Conservation (phyloP, 2,888 invertebrate genomes). For the Hecatera dysodea region DNA sequence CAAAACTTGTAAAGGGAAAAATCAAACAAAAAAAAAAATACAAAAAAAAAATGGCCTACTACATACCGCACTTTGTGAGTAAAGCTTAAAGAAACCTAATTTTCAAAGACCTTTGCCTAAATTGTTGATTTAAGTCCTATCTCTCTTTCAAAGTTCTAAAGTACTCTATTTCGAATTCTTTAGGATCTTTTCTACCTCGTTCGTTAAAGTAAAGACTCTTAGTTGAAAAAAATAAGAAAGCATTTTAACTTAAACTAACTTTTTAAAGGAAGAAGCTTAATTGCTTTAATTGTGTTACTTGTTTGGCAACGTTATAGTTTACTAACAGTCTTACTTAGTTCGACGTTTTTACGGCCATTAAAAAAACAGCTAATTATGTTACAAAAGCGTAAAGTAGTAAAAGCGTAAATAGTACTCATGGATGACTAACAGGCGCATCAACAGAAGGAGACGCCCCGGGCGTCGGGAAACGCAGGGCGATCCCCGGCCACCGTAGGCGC, state of each 20-base stretch:
- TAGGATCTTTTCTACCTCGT: background rate
- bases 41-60: too few species aligned
- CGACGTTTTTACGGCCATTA: background rate
- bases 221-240: constrained; percentile 25
- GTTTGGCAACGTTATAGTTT: constrained; percentile 32
- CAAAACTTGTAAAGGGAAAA: too few species aligned
- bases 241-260: constrained; percentile 34
- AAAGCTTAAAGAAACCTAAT: constrained; percentile 5
- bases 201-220: constrained; percentile 4
- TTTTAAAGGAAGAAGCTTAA: constrained; percentile 36
- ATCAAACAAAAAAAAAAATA: too few species aligned
- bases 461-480: too few species aligned
- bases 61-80: too few species aligned
- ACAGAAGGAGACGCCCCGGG: too few species aligned
- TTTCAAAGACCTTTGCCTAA: background rate
- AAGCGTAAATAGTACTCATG: too few species aligned
- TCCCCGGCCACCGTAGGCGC: too few species aligned
- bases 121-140: constrained; percentile 1
- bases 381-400: background rate
- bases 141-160: constrained; percentile 6
- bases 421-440: too few species aligned
- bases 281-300: constrained; percentile 32
- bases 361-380: background rate
- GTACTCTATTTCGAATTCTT: constrained; percentile 8
- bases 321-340: constrained; percentile 6